Evolutionary conservation across 2,888 invertebrate genomes (phyloP).

Genomic region (Dorcus hopei): DNA sequence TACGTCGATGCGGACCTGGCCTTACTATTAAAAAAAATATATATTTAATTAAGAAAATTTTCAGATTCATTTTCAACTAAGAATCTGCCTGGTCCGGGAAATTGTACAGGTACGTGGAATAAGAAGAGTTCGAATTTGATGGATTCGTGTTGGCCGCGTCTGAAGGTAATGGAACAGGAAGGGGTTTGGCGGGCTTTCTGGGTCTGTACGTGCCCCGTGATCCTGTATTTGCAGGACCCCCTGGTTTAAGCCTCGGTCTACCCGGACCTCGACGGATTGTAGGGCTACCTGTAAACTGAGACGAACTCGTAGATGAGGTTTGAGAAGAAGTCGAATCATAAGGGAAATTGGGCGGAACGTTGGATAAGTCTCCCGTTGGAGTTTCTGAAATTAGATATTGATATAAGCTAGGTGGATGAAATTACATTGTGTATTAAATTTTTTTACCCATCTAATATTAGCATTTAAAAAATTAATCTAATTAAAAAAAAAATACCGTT

Average conservation of each 20-base stretch:
- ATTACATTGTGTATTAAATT: too few species aligned
- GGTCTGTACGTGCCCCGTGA: constrained; percentile 57
- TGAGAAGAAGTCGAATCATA: background rate
- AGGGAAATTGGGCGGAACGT: background rate
- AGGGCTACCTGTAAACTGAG: constrained; percentile 16
- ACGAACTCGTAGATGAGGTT: constrained; percentile 11
- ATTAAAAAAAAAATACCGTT: constrained; percentile 1
- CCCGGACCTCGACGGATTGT: constrained; percentile 63
- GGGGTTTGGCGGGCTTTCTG: constrained; percentile 54
- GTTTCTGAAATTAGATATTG: background rate
- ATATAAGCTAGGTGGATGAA: too few species aligned
- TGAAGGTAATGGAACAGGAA: constrained; percentile 47
- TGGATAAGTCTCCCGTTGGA: background rate
- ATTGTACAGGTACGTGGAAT: constrained; percentile 42
- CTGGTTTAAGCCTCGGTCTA: constrained; percentile 63
- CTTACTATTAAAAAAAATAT: background rate
- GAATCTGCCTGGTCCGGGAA: constrained; percentile 36
- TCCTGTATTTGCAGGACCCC: constrained; percentile 64
- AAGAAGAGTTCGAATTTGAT: constrained; percentile 27
- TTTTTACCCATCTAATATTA: too few species aligned
- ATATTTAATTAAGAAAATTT: background rate
- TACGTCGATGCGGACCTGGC: background rate
- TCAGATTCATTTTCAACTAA: constrained; percentile 1
- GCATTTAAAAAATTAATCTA: background rate
- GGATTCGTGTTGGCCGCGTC: constrained; percentile 35